A percentile compares a stretch with the other conserved stretches of the same genome.
Evolutionary conservation across 2,888 invertebrate species (phyloP).

Genomic region (Miltochrista miniata): DNA sequence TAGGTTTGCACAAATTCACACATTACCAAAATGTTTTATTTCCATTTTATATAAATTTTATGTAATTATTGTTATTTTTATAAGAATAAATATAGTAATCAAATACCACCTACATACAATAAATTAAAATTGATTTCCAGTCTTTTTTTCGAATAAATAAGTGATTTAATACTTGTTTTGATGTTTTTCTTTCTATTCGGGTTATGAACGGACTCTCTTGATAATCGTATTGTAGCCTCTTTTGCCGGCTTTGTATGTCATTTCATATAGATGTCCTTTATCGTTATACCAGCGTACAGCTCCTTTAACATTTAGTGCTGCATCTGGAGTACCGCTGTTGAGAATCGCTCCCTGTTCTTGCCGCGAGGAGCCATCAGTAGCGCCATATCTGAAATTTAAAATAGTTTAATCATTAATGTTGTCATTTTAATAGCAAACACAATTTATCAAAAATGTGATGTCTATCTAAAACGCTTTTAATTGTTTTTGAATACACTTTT

Average conservation of each 20-base stretch:
- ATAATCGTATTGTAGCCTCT: slow-evolving; percentile 77
- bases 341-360: slow-evolving; percentile 72
- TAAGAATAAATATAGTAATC: background rate
- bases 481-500: no score
- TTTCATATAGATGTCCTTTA: slow-evolving; percentile 76
- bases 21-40: background rate
- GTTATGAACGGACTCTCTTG: slow-evolving; percentile 53
- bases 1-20: background rate
- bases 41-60: background rate
- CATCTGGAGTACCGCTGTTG: slow-evolving; percentile 65
- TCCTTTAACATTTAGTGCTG: slow-evolving; percentile 69
- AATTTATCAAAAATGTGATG: no score
- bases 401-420: background rate
- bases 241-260: slow-evolving; percentile 79
- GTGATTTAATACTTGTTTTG: slow-evolving; percentile 30
- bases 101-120: slow-evolving; percentile 17
- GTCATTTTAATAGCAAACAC: no score
- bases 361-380: slow-evolving; percentile 81
- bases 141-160: slow-evolving; percentile 41
- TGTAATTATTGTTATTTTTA: background rate
- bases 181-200: slow-evolving; percentile 12
- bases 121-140: slow-evolving; percentile 41
- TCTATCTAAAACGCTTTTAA: no score
- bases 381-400: slow-evolving; percentile 68
- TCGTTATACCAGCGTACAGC: slow-evolving; percentile 76